Evolutionary conservation across 1,140 invertebrate species (phyloP).

Genomic region (Papilio polytes): DNA sequence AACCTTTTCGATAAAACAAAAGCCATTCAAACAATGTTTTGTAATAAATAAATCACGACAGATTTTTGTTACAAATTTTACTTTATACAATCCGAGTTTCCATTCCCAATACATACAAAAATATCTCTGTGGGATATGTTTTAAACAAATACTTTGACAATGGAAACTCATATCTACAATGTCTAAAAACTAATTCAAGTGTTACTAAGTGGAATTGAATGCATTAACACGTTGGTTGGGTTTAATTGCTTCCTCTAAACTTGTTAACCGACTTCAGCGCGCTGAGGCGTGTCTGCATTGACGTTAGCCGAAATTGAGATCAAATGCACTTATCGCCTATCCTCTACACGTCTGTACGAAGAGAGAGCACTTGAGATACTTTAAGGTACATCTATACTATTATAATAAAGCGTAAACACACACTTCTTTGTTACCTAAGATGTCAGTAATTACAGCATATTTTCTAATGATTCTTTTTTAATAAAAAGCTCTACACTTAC

Average conservation of each 20-base stretch:
- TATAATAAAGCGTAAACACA: no score
- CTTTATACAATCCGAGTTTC: no score
- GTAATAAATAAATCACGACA: neutral
- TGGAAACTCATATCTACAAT: neutral
- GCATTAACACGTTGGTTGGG: conserved; percentile 16
- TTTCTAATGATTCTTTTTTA: no score
- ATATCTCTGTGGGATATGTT: neutral
- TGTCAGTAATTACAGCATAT: no score
- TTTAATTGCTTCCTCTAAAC: conserved; percentile 21
- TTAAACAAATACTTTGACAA: neutral
- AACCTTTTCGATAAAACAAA: conserved; percentile 20
- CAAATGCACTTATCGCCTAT: neutral
- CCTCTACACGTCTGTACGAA: neutral
- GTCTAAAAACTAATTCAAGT: neutral
- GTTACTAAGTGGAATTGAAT: conserved; percentile 4
- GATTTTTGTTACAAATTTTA: neutral
- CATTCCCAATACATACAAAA: no score
- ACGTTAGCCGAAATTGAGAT: conserved; percentile 12
- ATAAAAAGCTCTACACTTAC: no score
- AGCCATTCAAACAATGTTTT: conserved; percentile 11
- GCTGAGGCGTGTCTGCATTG: neutral
- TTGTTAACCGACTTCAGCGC: neutral
- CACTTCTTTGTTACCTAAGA: no score
- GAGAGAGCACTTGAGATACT: neutral
- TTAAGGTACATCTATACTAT: no score